A percentile compares a stretch with the other conserved stretches of the same genome.
These are phyloP conservation scores for Autographa gamma DNA, from an alignment of 2,888 invertebrate genomes.

Conservation along the genomic window DNA sequence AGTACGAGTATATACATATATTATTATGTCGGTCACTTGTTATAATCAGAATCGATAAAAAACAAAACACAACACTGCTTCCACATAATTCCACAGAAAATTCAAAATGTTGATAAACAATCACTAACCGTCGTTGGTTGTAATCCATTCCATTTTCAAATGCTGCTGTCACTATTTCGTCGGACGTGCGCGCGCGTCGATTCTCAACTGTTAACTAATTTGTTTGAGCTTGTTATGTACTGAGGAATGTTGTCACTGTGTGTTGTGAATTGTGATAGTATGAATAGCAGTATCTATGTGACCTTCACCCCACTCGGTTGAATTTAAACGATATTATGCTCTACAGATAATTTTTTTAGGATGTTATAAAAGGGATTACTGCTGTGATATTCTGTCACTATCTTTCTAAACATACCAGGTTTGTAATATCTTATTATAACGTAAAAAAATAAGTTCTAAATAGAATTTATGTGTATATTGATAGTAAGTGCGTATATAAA, in stretches of 20 bases:
- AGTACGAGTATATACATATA: too few relatives aligned
- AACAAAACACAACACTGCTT: background rate
- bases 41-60: background rate
- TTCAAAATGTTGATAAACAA: slow-evolving; percentile 1
- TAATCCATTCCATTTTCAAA: slow-evolving; percentile 72
- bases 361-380: background rate
- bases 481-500: too few relatives aligned
- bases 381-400: background rate
- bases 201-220: slow-evolving; percentile 39
- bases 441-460: too few relatives aligned
- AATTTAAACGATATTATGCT: background rate
- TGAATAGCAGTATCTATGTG: background rate
- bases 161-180: background rate
- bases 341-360: background rate
- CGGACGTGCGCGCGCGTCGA: slow-evolving; percentile 58
- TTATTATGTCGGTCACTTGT: background rate
- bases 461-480: too few relatives aligned
- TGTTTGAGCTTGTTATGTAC: slow-evolving; percentile 9
- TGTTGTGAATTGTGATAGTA: background rate
- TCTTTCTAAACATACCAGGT: too few relatives aligned
- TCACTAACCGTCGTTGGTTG: slow-evolving; percentile 70
- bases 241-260: slow-evolving; percentile 6
- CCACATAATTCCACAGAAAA: background rate
- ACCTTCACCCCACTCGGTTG: background rate
- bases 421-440: too few relatives aligned